Evolutionary conservation across 1,140 invertebrate species (phyloP).

Genomic region (Diachasmimorpha longicaudata): DNA sequence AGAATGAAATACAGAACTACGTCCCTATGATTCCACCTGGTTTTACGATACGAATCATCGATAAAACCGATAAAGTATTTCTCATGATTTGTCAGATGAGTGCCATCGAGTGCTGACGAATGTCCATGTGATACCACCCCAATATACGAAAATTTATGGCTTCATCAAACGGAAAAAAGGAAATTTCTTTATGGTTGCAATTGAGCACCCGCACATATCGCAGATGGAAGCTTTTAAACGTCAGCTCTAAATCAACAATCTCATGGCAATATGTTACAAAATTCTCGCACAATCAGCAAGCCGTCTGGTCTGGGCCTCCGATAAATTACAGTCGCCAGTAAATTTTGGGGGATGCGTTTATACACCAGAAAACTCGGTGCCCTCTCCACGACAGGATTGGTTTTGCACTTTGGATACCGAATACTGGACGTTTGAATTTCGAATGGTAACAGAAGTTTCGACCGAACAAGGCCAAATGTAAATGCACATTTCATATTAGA

Average conservation of each 20-base stretch:
- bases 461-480: neutral
- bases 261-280: neutral
- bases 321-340: neutral
- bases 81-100: neutral
- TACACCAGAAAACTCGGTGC: neutral
- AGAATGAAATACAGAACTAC: no score
- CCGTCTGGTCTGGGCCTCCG: neutral
- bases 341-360: neutral
- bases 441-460: neutral
- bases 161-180: neutral
- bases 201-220: neutral
- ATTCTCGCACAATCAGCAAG: constrained; percentile 1
- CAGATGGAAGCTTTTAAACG: neutral
- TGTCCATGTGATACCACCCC: neutral
- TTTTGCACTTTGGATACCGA: neutral
- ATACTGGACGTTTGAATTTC: neutral
- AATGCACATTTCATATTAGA: neutral
- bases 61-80: neutral
- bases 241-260: neutral
- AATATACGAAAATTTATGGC: neutral
- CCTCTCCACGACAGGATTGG: neutral
- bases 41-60: neutral
- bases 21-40: no score
- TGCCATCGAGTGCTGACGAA: neutral
- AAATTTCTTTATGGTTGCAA: neutral